Base-by-base conservation (phyloP, 2,888 invertebrate genomes). In the Rhagophthalmus giganteus region DNA sequence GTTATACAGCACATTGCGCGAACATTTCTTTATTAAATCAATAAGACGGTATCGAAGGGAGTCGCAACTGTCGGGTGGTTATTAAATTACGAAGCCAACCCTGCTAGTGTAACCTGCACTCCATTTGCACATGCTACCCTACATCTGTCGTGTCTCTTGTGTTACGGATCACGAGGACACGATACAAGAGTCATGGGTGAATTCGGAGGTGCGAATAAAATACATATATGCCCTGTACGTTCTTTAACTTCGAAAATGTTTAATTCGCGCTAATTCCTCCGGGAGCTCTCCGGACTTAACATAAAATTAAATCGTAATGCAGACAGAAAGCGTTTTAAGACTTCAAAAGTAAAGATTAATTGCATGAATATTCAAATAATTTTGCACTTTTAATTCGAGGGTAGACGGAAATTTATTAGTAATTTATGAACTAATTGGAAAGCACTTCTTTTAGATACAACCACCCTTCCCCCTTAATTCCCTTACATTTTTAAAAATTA, bases 11-110 rank as follows among this genome's bases (percentile, higher is more conserved):
- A 54, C 59, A 60, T 57, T 61, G 62, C 59, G 57, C 62, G 67
- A 69, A 70, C 66, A 70, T 70, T 69, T 67, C 69, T 71, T 70
- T 70, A 71, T 71, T 69, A 68, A 71, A 70, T 72, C 70, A 70
- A 72, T 72, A 71, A 67, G 67, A 56, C 55, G 58, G 59, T 62
- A 65, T 66, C 64, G 67, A 66, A 63, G 61, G 62, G 59, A 59
- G 61, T 61, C 63, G 54, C 64, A 51, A 52, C 60, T 52, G 61
- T 54, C 60, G 67, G 65, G 67, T 67, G 65, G 66, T 72, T 72
- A 71, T 72, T 72, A 68, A 70, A 72, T 72, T 72, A 72, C 70
- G 64, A 60, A 63, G 63, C 69, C 69, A 60, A 62, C 64, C 35
- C 35, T 33, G 46, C 38, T 32, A 37, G 39, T 45, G 48, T 48